These are phyloP conservation scores for Casuarius casuarius DNA, from an alignment of 2,113 vertebrate species.

Conservation along the genomic window DNA sequence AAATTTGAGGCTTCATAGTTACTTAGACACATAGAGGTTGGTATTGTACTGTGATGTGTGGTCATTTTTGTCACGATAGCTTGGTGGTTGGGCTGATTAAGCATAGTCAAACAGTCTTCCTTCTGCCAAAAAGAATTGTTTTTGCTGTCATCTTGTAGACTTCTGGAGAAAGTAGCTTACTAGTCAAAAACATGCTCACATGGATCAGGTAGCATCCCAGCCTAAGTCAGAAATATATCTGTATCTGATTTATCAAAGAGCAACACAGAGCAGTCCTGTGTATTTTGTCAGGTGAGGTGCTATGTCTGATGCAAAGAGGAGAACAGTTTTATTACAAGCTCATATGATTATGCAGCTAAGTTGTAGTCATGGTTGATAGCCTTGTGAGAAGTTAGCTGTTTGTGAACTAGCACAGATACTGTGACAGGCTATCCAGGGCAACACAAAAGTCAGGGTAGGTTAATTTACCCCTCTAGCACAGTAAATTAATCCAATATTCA, in stretches of 20 bases:
- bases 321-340: neutral
- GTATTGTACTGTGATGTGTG: neutral
- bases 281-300: neutral
- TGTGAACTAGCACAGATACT: neutral
- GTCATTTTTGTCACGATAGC: neutral
- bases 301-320: neutral
- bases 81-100: neutral
- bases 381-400: neutral
- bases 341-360: neutral
- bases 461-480: neutral
- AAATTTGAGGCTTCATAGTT: neutral
- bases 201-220: neutral
- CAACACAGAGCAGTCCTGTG: neutral
- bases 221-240: neutral
- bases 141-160: neutral
- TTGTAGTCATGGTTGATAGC: neutral
- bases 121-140: neutral
- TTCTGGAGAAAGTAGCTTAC: neutral
- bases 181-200: accelerated
- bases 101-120: neutral
- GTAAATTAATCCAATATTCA: neutral
- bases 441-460: neutral
- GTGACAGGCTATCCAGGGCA: neutral
- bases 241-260: neutral
- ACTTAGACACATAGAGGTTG: neutral